These are phyloP conservation scores for Archilochus colubris DNA, from an alignment of 2,113 vertebrate genomes.

Conservation along the genomic window DNA sequence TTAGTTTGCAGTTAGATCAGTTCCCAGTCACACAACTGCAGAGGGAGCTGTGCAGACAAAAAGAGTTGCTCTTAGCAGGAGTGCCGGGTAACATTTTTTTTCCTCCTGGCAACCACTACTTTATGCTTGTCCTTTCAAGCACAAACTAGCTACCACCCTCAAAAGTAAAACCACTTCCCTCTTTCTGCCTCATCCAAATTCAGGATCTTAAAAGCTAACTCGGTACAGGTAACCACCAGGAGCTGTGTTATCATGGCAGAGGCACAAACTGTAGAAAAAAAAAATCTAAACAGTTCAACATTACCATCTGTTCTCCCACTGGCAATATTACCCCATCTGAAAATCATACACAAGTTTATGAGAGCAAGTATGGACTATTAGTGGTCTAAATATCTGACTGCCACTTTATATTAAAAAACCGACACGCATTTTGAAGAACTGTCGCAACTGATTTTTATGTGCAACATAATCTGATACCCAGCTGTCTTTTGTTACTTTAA, in stretches of 20 bases:
- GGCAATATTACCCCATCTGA: neutral
- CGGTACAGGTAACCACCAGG: neutral
- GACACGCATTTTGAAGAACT: neutral
- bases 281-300: fast-evolving
- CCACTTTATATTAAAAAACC: neutral
- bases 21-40: neutral
- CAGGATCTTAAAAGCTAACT: neutral
- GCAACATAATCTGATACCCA: neutral
- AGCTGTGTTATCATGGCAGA: neutral
- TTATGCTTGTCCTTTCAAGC: neutral
- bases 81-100: fast-evolving
- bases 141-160: neutral
- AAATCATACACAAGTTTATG: fast-evolving
- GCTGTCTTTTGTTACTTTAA: fast-evolving
- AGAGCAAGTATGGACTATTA: neutral
- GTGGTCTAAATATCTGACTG: neutral
- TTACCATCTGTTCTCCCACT: neutral
- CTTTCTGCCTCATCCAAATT: neutral
- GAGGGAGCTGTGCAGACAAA: neutral
- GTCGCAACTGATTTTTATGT: neutral
- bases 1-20: neutral
- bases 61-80: neutral
- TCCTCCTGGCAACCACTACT: neutral
- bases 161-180: neutral
- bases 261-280: neutral